Percentiles rank a stretch among this genome's conserved stretches.
Evolutionary conservation across 2,113 vertebrate genomes (phyloP).

Genomic region (Phasianus colchicus): DNA sequence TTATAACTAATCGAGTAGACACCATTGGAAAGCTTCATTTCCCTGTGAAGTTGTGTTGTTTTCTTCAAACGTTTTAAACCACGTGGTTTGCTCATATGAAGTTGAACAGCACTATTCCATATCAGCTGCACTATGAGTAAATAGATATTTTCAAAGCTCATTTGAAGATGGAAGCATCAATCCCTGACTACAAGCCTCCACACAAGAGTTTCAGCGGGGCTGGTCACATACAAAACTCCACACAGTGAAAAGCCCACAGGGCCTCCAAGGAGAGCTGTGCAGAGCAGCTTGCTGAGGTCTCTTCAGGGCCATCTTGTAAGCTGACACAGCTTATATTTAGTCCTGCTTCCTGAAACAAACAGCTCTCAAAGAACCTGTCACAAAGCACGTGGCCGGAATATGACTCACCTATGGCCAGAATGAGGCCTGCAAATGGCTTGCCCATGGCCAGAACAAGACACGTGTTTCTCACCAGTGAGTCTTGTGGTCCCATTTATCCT

Average conservation of each 20-base stretch:
- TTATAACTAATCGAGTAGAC: background rate
- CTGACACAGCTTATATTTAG: background rate
- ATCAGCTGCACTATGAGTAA: background rate
- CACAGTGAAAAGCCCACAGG: background rate
- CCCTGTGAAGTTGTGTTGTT: background rate
- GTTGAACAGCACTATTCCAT: background rate
- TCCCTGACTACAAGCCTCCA: background rate
- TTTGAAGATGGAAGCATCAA: background rate
- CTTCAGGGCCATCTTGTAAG: background rate
- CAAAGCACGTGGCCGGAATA: background rate
- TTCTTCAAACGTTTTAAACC: background rate
- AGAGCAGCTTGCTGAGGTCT: accelerated
- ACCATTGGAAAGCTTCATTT: background rate
- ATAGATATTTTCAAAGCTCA: background rate
- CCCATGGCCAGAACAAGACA: background rate
- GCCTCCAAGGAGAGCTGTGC: background rate
- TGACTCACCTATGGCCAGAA: no score
- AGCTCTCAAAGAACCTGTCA: background rate
- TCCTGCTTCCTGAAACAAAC: background rate
- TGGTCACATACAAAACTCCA: background rate
- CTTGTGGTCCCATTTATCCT: background rate
- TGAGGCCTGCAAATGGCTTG: background rate
- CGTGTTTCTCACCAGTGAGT: background rate
- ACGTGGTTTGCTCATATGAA: background rate
- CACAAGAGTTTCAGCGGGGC: background rate